Evolutionary conservation across 2,113 vertebrate genomes (phyloP), one percentile per base, ranked within the genome.

Genomic region (Solenodon paradoxus): DNA sequence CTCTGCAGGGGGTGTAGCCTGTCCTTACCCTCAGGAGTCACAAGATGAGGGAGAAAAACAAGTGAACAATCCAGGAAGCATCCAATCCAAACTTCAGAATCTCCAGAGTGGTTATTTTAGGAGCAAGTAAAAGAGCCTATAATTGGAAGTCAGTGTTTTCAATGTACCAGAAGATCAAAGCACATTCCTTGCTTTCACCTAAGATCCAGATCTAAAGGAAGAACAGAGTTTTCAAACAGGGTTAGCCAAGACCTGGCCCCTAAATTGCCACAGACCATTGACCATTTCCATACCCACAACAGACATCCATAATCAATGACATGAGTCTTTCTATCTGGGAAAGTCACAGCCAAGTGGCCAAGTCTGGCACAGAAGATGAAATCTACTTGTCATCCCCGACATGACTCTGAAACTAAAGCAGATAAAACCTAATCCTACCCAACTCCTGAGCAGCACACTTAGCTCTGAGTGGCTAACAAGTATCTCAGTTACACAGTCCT

Each of bases 21-120:
- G 81, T 78, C 66, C 45, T 81, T 30, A 63, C 3, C 32, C 87
- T 75, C 28, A 4, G 61, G 80, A 92, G 90, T 96, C 96, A 96
- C 71, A 84, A 83, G 63, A 78, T 61, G 49, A 80, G 81, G 63
- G 53, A 96, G 15, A 57, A 93, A 97, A 94, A 20, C 83, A 95
- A 42, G 74, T 49, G 35, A 63, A 55, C 59, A 30, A 81, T 64
- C 75, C 88, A 77, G 78, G 40, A 93, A 88, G 28, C 74, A 86
- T 79, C 51, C 30, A 63, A 59, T 79, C 74, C 35, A 47, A 79
- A 57, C 51, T 86, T 80, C 20, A 71, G 77, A 83, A 77, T 38
- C 47, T 75, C 84, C 84, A 89, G 66, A 28, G 49, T 11, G 59
- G 74, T 55, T 87, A 72, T 87, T 93, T 89, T 84, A 71, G 84